phyloP scores from a whole-genome alignment of 2,888 invertebrate species.

The Dynastes maya region DNA sequence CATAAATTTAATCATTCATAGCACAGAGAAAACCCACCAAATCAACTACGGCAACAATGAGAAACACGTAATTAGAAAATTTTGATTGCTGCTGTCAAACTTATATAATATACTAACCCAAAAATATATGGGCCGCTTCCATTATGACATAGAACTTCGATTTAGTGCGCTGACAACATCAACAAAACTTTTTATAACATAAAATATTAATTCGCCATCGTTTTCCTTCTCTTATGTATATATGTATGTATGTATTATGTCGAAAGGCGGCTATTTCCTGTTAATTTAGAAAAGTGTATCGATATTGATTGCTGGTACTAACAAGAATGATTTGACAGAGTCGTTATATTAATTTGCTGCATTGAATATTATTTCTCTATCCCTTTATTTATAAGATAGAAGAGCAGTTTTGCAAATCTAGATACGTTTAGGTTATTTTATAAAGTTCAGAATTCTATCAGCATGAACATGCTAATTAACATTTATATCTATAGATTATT shows the following conservation, averaged over 20 bases:
- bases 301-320: conserved; percentile 29
- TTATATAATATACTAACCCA: conserved; percentile 20
- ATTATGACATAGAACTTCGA: conserved; percentile 31
- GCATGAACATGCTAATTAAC: too few species aligned
- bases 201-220: conserved; percentile 40
- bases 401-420: too few species aligned
- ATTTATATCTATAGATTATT: too few species aligned
- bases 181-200: conserved; percentile 38
- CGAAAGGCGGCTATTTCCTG: conserved; percentile 33
- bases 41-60: conserved; percentile 34
- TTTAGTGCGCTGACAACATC: conserved; percentile 41
- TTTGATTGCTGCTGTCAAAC: conserved; percentile 33
- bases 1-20: conserved; percentile 37
- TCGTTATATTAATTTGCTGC: neutral
- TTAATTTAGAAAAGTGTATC: conserved; percentile 43
- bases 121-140: conserved; percentile 30
- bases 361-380: neutral
- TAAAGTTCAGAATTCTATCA: too few species aligned
- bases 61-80: conserved; percentile 40
- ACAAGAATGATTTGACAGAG: conserved; percentile 19
- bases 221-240: conserved; percentile 25
- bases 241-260: conserved; percentile 5
- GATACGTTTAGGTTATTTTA: too few species aligned
- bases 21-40: conserved; percentile 31
- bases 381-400: neutral